These are phyloP conservation scores for Pangasius larnaudii DNA, from an alignment of 2,797 vertebrate genomes.

Conservation along the genomic window DNA sequence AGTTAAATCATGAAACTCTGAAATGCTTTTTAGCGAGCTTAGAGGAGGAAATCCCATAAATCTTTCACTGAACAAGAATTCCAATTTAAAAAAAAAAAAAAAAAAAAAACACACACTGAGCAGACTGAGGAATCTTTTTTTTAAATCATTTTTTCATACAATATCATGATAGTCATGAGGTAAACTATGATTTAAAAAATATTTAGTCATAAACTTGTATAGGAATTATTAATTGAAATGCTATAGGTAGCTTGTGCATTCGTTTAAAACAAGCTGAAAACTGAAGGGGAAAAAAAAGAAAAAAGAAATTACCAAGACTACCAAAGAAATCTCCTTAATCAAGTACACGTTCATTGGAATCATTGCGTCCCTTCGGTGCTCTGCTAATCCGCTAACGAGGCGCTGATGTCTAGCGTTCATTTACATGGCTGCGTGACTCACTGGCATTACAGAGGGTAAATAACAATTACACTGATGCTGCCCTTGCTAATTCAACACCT, in stretches of 20 bases:
- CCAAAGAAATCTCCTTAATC: neutral
- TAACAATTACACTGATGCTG: slow-evolving; percentile 15
- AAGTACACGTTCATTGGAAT: too few species aligned
- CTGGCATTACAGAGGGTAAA: slow-evolving; percentile 17
- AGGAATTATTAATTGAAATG: too few species aligned
- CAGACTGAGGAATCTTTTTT: too few species aligned
- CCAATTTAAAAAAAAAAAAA: too few species aligned
- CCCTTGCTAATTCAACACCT: slow-evolving; percentile 18
- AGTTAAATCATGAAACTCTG: neutral
- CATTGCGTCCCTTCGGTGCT: neutral
- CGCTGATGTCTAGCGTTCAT: neutral
- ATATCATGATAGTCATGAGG: too few species aligned
- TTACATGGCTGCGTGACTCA: neutral
- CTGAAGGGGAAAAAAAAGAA: neutral
- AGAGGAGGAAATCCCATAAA: neutral
- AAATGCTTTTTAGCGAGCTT: neutral
- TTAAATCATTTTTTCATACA: too few species aligned
- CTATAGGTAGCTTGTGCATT: neutral
- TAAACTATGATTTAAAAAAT: too few species aligned
- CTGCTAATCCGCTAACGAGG: neutral
- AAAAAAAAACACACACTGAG: too few species aligned
- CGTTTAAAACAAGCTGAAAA: neutral
- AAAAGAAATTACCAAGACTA: neutral
- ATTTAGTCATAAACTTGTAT: too few species aligned
- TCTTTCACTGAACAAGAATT: too few species aligned